These are phyloP conservation scores for Sarcophaga variegata DNA, from an alignment of 2,888 invertebrate genomes.

Conservation along the genomic window DNA sequence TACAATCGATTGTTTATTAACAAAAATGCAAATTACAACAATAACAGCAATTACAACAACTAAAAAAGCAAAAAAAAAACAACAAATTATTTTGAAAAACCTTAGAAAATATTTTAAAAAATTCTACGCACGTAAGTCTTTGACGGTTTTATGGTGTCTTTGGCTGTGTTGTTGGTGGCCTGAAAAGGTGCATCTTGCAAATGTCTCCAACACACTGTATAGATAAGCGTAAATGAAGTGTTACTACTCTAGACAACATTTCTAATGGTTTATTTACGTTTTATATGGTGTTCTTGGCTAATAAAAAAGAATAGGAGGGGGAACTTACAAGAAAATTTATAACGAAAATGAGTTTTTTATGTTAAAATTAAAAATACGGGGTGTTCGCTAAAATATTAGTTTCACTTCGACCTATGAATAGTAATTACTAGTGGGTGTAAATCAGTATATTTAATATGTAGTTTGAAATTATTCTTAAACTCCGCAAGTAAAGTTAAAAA, in stretches of 20 bases:
- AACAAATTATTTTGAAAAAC: neutral
- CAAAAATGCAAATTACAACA: neutral
- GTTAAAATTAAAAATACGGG: too few relatives aligned
- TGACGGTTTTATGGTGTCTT: constrained; percentile 50
- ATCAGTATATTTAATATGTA: neutral
- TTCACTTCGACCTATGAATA: neutral
- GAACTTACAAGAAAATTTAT: neutral
- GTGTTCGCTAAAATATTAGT: neutral
- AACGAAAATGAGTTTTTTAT: neutral
- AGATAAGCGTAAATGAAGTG: neutral
- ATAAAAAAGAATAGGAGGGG: neutral
- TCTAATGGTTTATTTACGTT: neutral
- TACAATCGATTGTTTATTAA: neutral
- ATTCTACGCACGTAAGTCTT: constrained; percentile 41
- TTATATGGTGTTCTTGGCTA: neutral
- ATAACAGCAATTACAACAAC: neutral
- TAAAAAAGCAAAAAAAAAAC: neutral
- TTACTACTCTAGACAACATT: neutral
- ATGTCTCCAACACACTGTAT: neutral
- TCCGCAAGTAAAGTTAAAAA: too few relatives aligned
- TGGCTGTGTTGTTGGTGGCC: neutral
- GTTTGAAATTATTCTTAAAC: too few relatives aligned
- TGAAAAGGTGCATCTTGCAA: neutral
- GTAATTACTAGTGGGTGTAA: neutral
- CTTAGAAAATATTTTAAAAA: constrained; percentile 29